Percentiles rank a stretch among this genome's conserved stretches.
Conservation (phyloP, 2,888 invertebrate species). For the Lepidonotus clava region DNA sequence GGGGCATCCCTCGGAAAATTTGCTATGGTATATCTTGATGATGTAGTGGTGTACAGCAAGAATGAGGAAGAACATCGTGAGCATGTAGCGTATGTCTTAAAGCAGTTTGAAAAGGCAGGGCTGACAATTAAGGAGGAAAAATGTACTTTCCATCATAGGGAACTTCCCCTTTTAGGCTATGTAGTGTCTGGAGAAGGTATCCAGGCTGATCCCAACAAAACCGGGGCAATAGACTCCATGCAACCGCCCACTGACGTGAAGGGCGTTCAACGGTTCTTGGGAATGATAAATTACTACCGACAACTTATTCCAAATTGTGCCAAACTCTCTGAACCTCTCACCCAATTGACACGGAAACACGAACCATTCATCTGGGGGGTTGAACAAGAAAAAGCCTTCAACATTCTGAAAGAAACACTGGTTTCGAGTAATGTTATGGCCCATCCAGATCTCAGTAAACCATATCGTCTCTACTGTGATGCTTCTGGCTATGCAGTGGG, state of each 20-base stretch:
- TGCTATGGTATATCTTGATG: background rate
- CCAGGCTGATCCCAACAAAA: background rate
- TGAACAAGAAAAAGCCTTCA: too few relatives aligned
- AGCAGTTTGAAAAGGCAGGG: background rate
- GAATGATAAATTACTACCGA: background rate
- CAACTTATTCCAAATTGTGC: background rate
- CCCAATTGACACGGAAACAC: background rate
- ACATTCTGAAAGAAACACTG: too few relatives aligned
- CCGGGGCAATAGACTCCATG: background rate
- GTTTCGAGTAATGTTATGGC: too few relatives aligned
- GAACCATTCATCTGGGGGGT: background rate
- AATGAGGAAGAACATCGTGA: background rate
- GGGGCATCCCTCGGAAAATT: background rate
- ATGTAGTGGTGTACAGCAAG: background rate
- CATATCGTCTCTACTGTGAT: too few relatives aligned
- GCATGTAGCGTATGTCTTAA: background rate
- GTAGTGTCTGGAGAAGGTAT: conserved; percentile 1
- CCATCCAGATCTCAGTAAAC: too few relatives aligned
- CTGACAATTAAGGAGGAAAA: background rate
- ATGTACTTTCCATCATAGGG: background rate
- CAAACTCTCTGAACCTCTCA: background rate
- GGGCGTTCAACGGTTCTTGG: background rate
- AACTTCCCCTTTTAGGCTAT: background rate
- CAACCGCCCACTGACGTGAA: background rate
- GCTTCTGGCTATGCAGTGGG: too few relatives aligned